phyloP scores from a whole-genome alignment of 1,140 invertebrate genomes.

The Notospermus geniculatus region DNA sequence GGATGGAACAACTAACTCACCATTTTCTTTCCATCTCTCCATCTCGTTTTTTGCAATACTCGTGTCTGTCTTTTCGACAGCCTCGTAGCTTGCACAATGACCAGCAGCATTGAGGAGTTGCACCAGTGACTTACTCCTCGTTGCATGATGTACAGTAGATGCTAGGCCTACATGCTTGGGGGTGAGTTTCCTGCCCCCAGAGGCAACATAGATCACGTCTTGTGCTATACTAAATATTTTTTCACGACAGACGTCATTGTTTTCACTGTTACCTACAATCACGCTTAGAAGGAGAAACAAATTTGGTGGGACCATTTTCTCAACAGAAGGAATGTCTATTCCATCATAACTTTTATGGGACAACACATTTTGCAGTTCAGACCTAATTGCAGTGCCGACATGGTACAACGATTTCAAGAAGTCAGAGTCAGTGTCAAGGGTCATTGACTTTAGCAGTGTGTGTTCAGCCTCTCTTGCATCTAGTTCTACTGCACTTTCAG shows the following conservation, averaged over 20 bases:
- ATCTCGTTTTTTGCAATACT: background rate
- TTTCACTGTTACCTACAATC: background rate
- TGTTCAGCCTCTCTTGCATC: too few species aligned
- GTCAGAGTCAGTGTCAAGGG: too few species aligned
- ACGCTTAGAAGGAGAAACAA: too few species aligned
- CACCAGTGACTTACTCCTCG: constrained; percentile 15
- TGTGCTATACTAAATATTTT: constrained; percentile 12
- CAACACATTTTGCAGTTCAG: too few species aligned
- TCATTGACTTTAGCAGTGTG: too few species aligned
- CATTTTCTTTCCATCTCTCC: background rate
- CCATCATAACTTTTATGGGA: too few species aligned
- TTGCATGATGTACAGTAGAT: constrained; percentile 17
- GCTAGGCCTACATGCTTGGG: constrained; percentile 22
- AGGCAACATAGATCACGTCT: constrained; percentile 17
- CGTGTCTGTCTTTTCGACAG: constrained; percentile 7
- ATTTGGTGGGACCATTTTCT: too few species aligned
- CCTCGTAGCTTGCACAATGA: constrained; percentile 5
- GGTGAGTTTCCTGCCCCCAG: constrained; percentile 14
- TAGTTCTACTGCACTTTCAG: too few species aligned
- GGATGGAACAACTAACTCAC: background rate
- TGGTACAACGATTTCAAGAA: too few species aligned
- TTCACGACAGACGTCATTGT: background rate
- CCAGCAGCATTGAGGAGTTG: constrained; percentile 19
- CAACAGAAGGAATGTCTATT: too few species aligned
- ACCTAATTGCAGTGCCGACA: too few species aligned